These are phyloP conservation scores for Aphaenogaster floridana DNA, from an alignment of 1,140 invertebrate species.

Conservation along the genomic window DNA sequence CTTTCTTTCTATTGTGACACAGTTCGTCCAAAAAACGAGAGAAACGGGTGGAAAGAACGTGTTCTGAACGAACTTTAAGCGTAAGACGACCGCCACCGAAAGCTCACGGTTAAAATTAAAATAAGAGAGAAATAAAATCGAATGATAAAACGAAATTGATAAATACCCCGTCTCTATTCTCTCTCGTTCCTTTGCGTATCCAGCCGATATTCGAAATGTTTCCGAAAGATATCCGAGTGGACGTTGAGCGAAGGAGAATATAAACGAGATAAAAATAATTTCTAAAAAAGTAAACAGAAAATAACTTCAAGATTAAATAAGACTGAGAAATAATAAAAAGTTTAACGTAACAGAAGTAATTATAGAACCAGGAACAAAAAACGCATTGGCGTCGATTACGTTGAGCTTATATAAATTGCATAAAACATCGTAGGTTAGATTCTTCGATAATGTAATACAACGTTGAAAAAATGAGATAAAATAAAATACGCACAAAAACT, in stretches of 20 bases:
- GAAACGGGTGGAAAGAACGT: slow-evolving; percentile 58
- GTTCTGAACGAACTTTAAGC: slow-evolving; percentile 76
- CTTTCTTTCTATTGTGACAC: slow-evolving; percentile 60
- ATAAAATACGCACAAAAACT: neutral
- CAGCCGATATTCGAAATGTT: neutral
- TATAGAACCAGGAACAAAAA: slow-evolving; percentile 31
- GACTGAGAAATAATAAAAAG: slow-evolving; percentile 2
- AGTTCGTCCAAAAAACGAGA: slow-evolving; percentile 68
- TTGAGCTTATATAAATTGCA: slow-evolving; percentile 4
- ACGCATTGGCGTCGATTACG: slow-evolving; percentile 48
- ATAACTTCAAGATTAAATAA: neutral
- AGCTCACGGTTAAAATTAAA: slow-evolving; percentile 77
- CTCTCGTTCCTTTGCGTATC: neutral
- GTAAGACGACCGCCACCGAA: slow-evolving; percentile 85
- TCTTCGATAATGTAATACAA: neutral
- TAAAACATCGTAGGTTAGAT: neutral
- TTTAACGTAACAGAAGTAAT: slow-evolving; percentile 1
- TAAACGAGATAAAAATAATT: slow-evolving; percentile 54
- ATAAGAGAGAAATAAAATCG: slow-evolving; percentile 59
- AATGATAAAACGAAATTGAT: slow-evolving; percentile 43
- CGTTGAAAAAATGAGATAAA: neutral
- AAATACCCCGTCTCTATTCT: neutral
- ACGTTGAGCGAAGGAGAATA: neutral
- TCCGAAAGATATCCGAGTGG: neutral
- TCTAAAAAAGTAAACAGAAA: neutral